phyloP scores from a whole-genome alignment of 2,113 vertebrate genomes.

The Colius striatus region DNA sequence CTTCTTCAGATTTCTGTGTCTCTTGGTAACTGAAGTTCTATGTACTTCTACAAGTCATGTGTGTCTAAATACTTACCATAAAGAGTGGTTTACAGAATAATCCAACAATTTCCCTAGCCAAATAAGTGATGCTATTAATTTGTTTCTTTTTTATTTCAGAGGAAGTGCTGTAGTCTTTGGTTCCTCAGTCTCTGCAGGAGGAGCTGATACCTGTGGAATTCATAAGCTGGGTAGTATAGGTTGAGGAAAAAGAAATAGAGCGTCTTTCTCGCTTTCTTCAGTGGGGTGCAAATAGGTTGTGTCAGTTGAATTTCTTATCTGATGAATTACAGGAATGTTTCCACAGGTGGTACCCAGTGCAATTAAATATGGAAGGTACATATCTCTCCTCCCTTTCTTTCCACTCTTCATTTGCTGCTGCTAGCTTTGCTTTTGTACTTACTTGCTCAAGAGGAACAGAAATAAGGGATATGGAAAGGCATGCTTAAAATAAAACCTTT shows the following conservation, averaged over 20 bases:
- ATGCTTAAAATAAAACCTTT: not conserved
- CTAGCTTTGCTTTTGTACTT: constrained; percentile 1
- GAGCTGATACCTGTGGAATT: not conserved
- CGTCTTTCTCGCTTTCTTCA: not conserved
- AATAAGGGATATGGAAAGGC: not conserved
- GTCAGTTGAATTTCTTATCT: not conserved
- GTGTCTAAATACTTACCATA: not conserved
- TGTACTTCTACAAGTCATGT: not conserved
- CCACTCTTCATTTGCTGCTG: not conserved
- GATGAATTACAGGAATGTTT: not conserved
- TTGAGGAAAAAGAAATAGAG: not conserved
- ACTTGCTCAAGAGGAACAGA: not conserved
- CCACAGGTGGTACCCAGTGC: not conserved
- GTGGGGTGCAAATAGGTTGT: not conserved
- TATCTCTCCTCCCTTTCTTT: not conserved
- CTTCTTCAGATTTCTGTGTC: not conserved
- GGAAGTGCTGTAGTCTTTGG: not conserved
- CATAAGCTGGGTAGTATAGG: not conserved
- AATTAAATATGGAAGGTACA: not conserved
- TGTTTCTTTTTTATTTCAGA: not conserved
- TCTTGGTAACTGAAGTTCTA: not conserved
- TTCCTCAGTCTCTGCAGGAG: not conserved
- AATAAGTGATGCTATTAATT: not conserved
- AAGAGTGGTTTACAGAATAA: not conserved
- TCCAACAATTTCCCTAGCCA: not conserved